These are phyloP conservation scores for Pseudomyrmex gracilis DNA, from an alignment of 1,140 invertebrate species.

Conservation along the genomic window DNA sequence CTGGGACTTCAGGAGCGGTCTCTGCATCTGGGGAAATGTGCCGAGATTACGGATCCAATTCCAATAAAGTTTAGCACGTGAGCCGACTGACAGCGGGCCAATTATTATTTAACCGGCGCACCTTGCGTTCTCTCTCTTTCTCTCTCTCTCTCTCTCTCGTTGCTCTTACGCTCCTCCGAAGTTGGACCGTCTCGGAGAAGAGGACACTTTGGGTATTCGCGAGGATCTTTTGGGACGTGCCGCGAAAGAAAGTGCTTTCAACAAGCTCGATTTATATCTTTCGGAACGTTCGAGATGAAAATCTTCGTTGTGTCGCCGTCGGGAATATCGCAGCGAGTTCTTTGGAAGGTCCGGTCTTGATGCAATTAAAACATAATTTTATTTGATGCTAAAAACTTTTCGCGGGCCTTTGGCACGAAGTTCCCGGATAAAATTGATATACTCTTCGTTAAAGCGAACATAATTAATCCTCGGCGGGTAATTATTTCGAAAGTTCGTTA, in stretches of 20 bases:
- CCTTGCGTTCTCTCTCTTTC: background rate
- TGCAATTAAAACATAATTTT: conserved; percentile 59
- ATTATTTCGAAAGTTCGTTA: conserved; percentile 69
- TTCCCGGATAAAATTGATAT: conserved; percentile 57
- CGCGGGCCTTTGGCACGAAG: conserved; percentile 50
- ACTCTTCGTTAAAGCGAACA: conserved; percentile 56
- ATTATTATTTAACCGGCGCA: conserved; percentile 83
- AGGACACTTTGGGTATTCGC: conserved; percentile 62
- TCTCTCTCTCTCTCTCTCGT: background rate
- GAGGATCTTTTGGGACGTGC: conserved; percentile 60
- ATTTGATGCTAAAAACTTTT: conserved; percentile 59
- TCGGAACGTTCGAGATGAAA: conserved; percentile 17
- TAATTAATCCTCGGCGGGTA: conserved; percentile 58
- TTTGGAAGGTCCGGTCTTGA: conserved; percentile 30
- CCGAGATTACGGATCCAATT: conserved; percentile 84
- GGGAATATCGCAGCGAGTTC: conserved; percentile 29
- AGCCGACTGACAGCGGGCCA: conserved; percentile 79
- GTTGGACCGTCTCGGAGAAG: conserved; percentile 18
- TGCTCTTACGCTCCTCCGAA: conserved; percentile 11
- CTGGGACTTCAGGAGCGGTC: conserved; percentile 18
- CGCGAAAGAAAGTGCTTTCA: conserved; percentile 60
- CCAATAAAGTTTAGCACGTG: conserved; percentile 84
- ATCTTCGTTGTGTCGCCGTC: background rate
- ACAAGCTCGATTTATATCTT: conserved; percentile 48
- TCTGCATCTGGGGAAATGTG: conserved; percentile 82